Conservation (phyloP, 2,113 vertebrate genomes). For the Leucosticte australis region DNA sequence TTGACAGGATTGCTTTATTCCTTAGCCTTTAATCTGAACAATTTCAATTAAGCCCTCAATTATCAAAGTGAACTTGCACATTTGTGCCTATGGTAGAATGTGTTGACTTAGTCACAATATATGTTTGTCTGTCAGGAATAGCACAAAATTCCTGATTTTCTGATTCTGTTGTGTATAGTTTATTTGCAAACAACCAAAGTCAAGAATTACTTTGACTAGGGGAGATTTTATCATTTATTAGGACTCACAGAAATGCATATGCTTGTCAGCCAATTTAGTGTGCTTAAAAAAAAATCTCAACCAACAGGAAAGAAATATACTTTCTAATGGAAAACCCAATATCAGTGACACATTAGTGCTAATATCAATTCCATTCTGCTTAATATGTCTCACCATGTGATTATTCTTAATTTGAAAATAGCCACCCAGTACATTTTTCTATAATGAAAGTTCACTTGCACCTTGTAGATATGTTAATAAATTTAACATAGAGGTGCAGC, state of each 20-base stretch:
- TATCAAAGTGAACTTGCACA: neutral
- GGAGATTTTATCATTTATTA: neutral
- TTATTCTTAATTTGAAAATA: conserved; percentile 61
- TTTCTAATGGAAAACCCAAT: neutral
- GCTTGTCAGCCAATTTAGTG: neutral
- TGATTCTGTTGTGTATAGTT: neutral
- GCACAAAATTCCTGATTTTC: conserved; percentile 6
- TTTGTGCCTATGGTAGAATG: neutral
- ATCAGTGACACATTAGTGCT: conserved; percentile 44
- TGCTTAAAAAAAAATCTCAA: neutral
- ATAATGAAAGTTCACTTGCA: conserved; percentile 42
- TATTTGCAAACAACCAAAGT: conserved; percentile 3
- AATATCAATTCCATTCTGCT: conserved; percentile 31
- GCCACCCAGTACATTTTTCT: conserved; percentile 20
- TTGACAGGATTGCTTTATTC: neutral
- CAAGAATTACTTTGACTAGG: neutral
- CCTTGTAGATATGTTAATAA: conserved; percentile 55
- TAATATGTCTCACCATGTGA: conserved; percentile 30
- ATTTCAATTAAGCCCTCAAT: neutral
- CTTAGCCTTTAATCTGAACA: conserved; percentile 22
- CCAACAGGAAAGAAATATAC: neutral
- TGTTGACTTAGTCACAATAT: neutral
- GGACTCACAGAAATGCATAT: neutral
- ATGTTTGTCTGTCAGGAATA: neutral
- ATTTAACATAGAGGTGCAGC: conserved; percentile 43